Evolutionary conservation across 2,113 vertebrate species (phyloP).

Genomic region (Psettodes erumei): DNA sequence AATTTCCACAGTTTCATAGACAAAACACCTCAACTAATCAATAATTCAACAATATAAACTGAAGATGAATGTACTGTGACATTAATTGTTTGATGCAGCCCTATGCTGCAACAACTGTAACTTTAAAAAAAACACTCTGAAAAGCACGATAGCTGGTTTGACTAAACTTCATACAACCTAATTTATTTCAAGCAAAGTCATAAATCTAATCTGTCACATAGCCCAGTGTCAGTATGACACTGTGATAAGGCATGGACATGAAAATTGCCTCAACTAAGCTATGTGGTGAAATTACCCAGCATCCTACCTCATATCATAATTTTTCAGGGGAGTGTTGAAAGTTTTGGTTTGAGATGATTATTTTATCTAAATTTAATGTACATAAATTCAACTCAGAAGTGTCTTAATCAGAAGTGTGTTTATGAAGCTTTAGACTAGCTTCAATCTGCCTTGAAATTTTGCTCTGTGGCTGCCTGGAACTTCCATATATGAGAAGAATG

Average conservation of each 20-base stretch:
- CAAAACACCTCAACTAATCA: too few species aligned
- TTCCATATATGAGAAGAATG: too few species aligned
- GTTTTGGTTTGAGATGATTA: neutral
- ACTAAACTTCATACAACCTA: neutral
- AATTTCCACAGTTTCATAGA: too few species aligned
- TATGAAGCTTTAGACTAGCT: neutral
- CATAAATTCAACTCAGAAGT: neutral
- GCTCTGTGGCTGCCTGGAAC: neutral
- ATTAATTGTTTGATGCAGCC: neutral
- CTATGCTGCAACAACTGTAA: neutral
- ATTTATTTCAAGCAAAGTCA: too few species aligned
- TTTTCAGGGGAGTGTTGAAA: neutral
- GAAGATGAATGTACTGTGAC: neutral
- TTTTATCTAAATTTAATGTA: neutral
- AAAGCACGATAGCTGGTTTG: neutral
- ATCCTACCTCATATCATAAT: too few species aligned
- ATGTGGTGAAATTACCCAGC: too few species aligned
- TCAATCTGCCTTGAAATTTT: neutral
- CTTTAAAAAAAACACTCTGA: neutral
- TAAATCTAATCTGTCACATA: too few species aligned
- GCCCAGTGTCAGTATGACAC: neutral
- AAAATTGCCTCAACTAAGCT: neutral
- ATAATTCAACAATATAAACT: neutral
- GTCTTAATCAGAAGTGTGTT: neutral
- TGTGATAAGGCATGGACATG: neutral